Evolutionary conservation across 2,888 invertebrate genomes (phyloP).

Genomic region (Noctua pronuba): DNA sequence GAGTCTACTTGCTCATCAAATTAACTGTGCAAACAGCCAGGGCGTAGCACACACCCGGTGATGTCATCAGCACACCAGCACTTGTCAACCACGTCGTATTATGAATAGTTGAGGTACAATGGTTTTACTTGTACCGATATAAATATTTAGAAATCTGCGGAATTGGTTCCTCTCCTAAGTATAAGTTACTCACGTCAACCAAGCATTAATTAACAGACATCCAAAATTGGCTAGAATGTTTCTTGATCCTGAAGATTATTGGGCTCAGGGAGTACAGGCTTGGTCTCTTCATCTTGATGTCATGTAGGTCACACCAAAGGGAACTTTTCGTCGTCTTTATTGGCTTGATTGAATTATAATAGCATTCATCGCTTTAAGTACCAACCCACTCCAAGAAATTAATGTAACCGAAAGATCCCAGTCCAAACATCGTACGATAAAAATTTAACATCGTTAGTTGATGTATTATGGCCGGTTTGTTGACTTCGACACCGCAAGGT

Average conservation of each 20-base stretch:
- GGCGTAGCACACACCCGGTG: slow-evolving; percentile 70
- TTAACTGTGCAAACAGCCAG: slow-evolving; percentile 75
- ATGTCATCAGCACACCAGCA: slow-evolving; percentile 80
- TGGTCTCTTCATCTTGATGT: slow-evolving; percentile 50
- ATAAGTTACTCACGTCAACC: neutral
- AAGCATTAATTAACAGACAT: neutral
- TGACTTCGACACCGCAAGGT: slow-evolving; percentile 62
- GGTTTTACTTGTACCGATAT: slow-evolving; percentile 49
- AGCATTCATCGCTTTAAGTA: slow-evolving; percentile 60
- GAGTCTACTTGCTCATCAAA: slow-evolving; percentile 74
- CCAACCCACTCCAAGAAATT: slow-evolving; percentile 47
- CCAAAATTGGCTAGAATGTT: neutral
- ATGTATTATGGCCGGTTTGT: slow-evolving; percentile 53
- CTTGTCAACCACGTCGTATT: slow-evolving; percentile 72
- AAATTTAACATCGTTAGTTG: slow-evolving; percentile 43
- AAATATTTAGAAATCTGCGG: neutral
- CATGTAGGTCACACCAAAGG: slow-evolving; percentile 35
- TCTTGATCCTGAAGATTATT: slow-evolving; percentile 10
- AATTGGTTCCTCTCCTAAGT: neutral
- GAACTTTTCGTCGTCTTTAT: slow-evolving; percentile 50
- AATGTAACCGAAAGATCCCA: slow-evolving; percentile 43
- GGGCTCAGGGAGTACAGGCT: slow-evolving; percentile 5
- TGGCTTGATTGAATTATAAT: slow-evolving; percentile 66
- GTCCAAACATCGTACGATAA: slow-evolving; percentile 44
- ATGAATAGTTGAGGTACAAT: slow-evolving; percentile 65